Evolutionary conservation across 1,140 invertebrate species (phyloP), one percentile per base, ranked within the genome.

Genomic region (Anastrepha ludens): DNA sequence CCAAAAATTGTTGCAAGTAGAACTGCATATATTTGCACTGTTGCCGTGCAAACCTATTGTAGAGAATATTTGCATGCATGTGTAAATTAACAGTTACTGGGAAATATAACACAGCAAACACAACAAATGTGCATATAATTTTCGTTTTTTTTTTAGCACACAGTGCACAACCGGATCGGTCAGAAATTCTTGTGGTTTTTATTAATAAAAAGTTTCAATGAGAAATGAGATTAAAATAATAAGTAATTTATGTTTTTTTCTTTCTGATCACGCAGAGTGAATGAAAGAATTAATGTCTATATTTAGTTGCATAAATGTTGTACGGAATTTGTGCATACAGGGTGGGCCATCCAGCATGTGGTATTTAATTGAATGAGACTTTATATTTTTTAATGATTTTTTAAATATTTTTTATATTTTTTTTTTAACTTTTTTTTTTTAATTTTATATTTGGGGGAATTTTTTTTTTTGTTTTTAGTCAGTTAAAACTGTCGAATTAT

Each of bases 101-200:
- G 74, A 81, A 55, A 81, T 81, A 55, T 29, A 74, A 44, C 60
- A 62, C 60, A 62, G 15, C 60, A 62, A 13, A 7, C 60, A 17
- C 13, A 62, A 13, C 41, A 11, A 41, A 67, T 1, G 15, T 4
- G 8, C 60, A 58, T 58, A 58, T 13, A 58, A 62, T 62, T 62
- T 15, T 47, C 39, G 67, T 5, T 15, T 47, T 11, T 13, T 65
- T 65, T 9, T 74, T 74, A 13, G 9, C 67, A 74, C 2, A 3
- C 1, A 47, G 6, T n/a, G 41, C 41, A 20, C 65, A 74, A 15
- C 41, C 41, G 67, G 39, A 44, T 74, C 39, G 65, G 29, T 13
- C 13, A 44, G 17, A 74, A 74, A 74, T 74, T 74, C 67, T 74
- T 74, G 67, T n/a, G 67, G 67, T 74, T 74, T 74, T 74, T 74